A percentile compares a stretch with the other conserved stretches of the same genome.
phyloP scores from a whole-genome alignment of 2,797 vertebrate genomes.

The Oreochromis mossambicus region DNA sequence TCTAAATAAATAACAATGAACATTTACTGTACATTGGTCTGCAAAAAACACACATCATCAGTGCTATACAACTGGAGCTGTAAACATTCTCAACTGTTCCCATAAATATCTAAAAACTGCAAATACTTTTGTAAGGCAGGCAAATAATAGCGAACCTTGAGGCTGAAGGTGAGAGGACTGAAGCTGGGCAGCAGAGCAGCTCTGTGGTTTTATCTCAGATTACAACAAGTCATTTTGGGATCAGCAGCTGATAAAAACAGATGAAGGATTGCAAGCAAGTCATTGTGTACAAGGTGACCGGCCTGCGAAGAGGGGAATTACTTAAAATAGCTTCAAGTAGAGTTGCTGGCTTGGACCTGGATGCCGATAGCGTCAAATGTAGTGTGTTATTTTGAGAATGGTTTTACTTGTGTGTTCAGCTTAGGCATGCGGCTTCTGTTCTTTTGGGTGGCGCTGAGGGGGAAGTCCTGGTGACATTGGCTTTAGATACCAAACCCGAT shows the following conservation, averaged over 20 bases:
- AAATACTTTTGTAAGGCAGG: constrained; percentile 4
- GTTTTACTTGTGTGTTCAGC: not conserved
- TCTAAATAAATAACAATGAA: not conserved
- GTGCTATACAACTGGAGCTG: not conserved
- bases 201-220: constrained; percentile 49
- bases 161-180: not conserved
- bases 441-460: constrained; percentile 49
- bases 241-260: constrained; percentile 57
- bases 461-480: constrained; percentile 88
- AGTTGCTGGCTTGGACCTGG: constrained; percentile 28
- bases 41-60: not conserved
- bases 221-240: constrained; percentile 60
- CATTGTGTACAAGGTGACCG: constrained; percentile 22
- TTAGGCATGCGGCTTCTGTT: constrained; percentile 61
- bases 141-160: not conserved
- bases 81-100: constrained; percentile 43
- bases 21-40: not conserved
- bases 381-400: constrained; percentile 6
- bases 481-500: constrained; percentile 86
- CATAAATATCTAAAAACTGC: not conserved
- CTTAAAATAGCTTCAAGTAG: constrained; percentile 46
- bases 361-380: not conserved
- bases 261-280: not conserved
- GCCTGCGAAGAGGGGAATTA: constrained; percentile 35
- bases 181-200: not conserved